phyloP scores from a whole-genome alignment of 2,797 vertebrate genomes.

The Artibeus lituratus region DNA sequence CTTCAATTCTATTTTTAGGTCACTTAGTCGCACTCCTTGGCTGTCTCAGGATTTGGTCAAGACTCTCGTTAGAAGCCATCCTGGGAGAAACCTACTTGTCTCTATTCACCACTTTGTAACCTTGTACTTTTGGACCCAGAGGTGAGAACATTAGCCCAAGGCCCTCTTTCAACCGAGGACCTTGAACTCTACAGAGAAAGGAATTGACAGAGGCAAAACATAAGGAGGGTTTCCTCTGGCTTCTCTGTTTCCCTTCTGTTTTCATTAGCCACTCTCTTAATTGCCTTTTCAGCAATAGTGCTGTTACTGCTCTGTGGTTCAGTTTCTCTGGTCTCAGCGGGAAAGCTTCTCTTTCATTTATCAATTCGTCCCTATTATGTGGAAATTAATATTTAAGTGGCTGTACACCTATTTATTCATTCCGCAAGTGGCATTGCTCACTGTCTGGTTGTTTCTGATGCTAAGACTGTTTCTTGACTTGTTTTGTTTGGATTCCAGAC shows the following conservation, averaged over 20 bases:
- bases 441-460: slow-evolving; percentile 59
- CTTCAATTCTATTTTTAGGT: not conserved
- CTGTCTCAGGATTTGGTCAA: not conserved
- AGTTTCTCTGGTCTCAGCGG: slow-evolving; percentile 51
- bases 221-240: not conserved
- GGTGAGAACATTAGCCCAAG: not conserved
- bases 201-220: not conserved
- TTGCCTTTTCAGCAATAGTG: not conserved
- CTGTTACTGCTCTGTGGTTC: not conserved
- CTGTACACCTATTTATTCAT: slow-evolving; percentile 53
- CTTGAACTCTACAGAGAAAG: not conserved
- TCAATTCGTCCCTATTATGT: not conserved
- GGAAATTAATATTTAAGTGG: slow-evolving; percentile 77
- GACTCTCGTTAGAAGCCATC: not conserved
- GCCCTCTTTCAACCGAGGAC: not conserved
- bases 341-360: slow-evolving; percentile 59
- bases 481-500: slow-evolving; percentile 64
- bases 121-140: not conserved
- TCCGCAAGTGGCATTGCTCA: slow-evolving; percentile 33
- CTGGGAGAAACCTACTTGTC: not conserved
- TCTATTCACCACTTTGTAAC: not conserved
- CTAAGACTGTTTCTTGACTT: slow-evolving; percentile 45
- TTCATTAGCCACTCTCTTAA: not conserved
- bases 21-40: not conserved
- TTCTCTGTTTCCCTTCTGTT: not conserved